Conservation (phyloP, 2,888 invertebrate species). For the Barypeithes pellucidus region DNA sequence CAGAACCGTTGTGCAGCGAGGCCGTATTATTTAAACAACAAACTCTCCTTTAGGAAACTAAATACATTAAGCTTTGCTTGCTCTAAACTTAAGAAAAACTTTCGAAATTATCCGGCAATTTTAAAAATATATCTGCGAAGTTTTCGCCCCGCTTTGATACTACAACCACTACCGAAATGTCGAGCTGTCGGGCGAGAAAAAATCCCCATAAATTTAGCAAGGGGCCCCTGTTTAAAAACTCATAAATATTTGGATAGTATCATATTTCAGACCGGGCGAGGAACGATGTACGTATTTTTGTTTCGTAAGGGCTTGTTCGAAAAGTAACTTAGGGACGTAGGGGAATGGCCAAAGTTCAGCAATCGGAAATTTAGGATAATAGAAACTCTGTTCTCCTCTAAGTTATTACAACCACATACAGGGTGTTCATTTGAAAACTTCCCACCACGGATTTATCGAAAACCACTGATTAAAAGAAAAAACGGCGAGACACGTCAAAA, state of each 20-base stretch:
- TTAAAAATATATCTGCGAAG: constrained; percentile 32
- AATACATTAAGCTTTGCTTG: constrained; percentile 2
- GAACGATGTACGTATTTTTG: not conserved
- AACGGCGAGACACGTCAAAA: too few species aligned
- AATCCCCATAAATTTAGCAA: constrained; percentile 33
- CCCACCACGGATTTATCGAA: too few species aligned
- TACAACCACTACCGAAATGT: constrained; percentile 17
- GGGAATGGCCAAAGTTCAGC: not conserved
- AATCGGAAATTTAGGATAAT: not conserved
- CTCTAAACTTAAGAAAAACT: constrained; percentile 6
- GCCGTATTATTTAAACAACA: not conserved
- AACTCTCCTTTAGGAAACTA: not conserved
- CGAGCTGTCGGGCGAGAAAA: constrained; percentile 25
- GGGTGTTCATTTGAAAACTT: too few species aligned
- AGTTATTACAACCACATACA: too few species aligned
- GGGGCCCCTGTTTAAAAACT: constrained; percentile 38
- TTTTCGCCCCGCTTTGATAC: constrained; percentile 29
- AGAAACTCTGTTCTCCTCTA: too few species aligned
- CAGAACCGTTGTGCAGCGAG: too few species aligned
- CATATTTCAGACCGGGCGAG: constrained; percentile 22
- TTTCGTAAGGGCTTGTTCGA: not conserved
- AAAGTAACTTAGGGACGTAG: not conserved
- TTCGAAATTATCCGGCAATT: constrained; percentile 12
- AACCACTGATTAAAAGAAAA: too few species aligned
- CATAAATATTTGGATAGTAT: constrained; percentile 40